Evolutionary conservation across 2,888 invertebrate genomes (phyloP).

Genomic region (Lacanobia wlatinum): DNA sequence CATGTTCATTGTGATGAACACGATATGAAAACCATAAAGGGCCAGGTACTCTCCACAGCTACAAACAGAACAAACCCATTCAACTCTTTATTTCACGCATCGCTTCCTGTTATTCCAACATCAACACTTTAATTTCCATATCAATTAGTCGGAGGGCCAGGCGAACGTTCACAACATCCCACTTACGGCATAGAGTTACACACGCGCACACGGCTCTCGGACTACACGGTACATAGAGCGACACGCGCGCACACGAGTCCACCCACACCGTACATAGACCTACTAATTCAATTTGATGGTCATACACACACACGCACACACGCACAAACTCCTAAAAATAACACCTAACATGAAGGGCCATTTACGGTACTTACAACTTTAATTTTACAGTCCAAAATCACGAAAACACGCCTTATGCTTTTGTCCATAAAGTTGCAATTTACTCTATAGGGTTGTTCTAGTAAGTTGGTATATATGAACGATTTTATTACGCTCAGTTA

Average conservation of each 20-base stretch:
- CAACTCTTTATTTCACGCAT: constrained; percentile 35
- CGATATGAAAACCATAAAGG: neutral
- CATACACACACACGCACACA: constrained; percentile 46
- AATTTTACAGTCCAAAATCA: constrained; percentile 30
- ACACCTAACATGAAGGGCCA: constrained; percentile 75
- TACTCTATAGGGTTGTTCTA: neutral
- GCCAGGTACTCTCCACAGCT: neutral
- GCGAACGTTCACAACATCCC: constrained; percentile 47
- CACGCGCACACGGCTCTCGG: constrained; percentile 26
- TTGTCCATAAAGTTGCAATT: constrained; percentile 10
- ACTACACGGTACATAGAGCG: neutral
- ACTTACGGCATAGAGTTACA: constrained; percentile 51
- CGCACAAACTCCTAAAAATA: constrained; percentile 69
- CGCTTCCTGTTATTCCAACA: constrained; percentile 59
- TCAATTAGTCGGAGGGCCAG: constrained; percentile 51
- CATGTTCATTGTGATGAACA: constrained; percentile 14
- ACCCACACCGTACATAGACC: constrained; percentile 39
- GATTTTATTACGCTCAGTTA: constrained; percentile 76
- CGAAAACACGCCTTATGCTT: constrained; percentile 30
- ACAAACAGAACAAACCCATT: constrained; percentile 39
- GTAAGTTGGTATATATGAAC: constrained; percentile 70
- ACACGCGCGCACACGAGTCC: constrained; percentile 28
- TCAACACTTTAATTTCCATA: constrained; percentile 62
- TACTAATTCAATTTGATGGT: constrained; percentile 69
- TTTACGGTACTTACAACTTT: constrained; percentile 70